Percentiles rank a stretch among this genome's conserved stretches.
Conservation (phyloP, 2,113 vertebrate genomes). For the Manacus vitellinus region DNA sequence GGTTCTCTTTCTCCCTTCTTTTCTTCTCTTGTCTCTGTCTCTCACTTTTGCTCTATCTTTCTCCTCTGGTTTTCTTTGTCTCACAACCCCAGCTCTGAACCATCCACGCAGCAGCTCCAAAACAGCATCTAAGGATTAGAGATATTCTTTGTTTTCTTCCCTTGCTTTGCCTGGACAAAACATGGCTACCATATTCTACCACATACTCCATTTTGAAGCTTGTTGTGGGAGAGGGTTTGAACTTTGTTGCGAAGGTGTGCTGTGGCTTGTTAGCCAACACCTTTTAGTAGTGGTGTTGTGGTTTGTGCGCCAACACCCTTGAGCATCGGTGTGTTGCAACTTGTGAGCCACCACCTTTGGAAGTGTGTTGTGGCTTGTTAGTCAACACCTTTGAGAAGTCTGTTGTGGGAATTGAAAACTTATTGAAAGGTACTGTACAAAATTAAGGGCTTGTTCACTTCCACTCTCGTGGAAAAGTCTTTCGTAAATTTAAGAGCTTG, state of each 20-base stretch:
- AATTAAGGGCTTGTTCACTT: not conserved
- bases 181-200: not conserved
- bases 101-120: fast-evolving
- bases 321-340: not conserved
- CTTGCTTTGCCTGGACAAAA: not conserved
- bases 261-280: not conserved
- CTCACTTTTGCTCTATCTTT: not conserved
- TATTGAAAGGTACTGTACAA: not conserved
- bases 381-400: not conserved
- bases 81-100: not conserved
- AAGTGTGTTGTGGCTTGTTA: not conserved
- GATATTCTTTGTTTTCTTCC: not conserved
- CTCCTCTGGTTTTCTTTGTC: not conserved
- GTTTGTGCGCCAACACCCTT: not conserved
- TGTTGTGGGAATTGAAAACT: not conserved
- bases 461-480: not conserved
- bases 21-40: not conserved
- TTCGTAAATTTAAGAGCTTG: not conserved
- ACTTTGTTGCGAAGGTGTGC: not conserved
- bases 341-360: not conserved
- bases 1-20: not conserved
- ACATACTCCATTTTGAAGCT: not conserved
- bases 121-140: not conserved
- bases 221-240: not conserved
- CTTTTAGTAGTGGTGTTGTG: not conserved